Base-by-base conservation (phyloP, 2,888 invertebrate species). In the Melanargia galathea region DNA sequence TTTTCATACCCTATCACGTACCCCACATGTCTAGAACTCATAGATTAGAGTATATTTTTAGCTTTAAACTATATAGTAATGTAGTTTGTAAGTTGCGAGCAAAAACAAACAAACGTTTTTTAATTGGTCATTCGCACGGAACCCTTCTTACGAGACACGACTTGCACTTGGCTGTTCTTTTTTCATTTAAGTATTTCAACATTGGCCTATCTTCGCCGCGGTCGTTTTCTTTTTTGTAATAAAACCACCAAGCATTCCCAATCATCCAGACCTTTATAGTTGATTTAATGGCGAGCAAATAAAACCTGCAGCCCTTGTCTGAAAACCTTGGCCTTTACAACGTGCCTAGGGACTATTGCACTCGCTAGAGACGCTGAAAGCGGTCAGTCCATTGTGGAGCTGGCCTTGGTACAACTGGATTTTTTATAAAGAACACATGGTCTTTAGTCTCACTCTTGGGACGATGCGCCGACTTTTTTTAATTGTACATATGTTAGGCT, bases 281-380 rank as follows among this genome's bases (percentile, higher is more conserved):
- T 43, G 22, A 61, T 20, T 63, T 52, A 63, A 60, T 51, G 30
- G 35, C 3, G 4, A 8, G 64, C 48, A 65, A 69, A 69, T 65
- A 66, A 66, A 64, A 62, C 48, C 46, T 56, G 65, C 59, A 54
- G 58, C 56, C 60, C 62, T 68, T 66, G 63, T 63, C 59, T 33
- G 35, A 33, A 68, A 71, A 64, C 78, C 78, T 78, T 78, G 77
- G 63, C 76, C 77, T 78, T 78, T 77, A 60, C n/a, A 68, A 70
- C 66, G 70, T 72, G 64, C 67, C 71, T 72, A 60, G 72, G 71
- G 70, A 68, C 58, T 69, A 63, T 70, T 72, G 70, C 68, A 66
- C 69, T 65, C 54, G 45, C 33, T 64, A 26, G 57, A 26, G 54
- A 26, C 38, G 40, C 56, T 62, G 55, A 22, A 66, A 61, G 67